Evolutionary conservation across 2,797 vertebrate genomes (phyloP).

Genomic region (Darevskia nairensis): DNA sequence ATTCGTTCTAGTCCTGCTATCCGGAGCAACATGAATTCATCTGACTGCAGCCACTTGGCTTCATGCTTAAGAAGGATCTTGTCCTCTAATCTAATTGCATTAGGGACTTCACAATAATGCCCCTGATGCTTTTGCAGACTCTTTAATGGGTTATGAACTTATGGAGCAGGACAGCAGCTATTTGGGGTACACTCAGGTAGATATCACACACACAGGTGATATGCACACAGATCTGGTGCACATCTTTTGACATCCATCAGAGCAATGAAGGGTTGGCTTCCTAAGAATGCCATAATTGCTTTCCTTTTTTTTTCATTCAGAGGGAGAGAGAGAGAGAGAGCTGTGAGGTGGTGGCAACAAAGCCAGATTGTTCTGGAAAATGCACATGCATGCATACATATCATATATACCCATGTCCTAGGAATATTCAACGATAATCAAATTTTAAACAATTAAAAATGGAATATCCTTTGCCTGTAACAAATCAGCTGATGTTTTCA

Average conservation of each 20-base stretch:
- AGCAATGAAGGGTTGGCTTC: not conserved
- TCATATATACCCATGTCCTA: not conserved
- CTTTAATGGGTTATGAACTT: not conserved
- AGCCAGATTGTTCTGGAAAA: not conserved
- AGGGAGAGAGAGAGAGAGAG: not conserved
- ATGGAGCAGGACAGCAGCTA: not conserved
- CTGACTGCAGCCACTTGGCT: not conserved
- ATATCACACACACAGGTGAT: not conserved
- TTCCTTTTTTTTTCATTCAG: not conserved
- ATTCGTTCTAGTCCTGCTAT: not conserved
- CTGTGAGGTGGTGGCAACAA: not conserved
- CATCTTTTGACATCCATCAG: not conserved
- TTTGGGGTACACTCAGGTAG: not conserved
- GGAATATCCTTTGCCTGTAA: constrained; percentile 55
- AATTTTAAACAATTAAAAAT: constrained; percentile 57
- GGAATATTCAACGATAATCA: not conserved
- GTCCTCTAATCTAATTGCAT: not conserved
- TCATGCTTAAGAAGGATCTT: not conserved
- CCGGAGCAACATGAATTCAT: not conserved
- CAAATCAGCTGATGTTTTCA: constrained; percentile 60
- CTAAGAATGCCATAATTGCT: not conserved
- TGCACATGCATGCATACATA: not conserved
- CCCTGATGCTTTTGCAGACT: not conserved
- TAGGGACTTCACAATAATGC: not conserved
- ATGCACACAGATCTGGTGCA: not conserved